Percentiles rank a stretch among this genome's conserved stretches.
Conservation (phyloP, 2,888 invertebrate genomes). For the Nemoura dubitans region DNA sequence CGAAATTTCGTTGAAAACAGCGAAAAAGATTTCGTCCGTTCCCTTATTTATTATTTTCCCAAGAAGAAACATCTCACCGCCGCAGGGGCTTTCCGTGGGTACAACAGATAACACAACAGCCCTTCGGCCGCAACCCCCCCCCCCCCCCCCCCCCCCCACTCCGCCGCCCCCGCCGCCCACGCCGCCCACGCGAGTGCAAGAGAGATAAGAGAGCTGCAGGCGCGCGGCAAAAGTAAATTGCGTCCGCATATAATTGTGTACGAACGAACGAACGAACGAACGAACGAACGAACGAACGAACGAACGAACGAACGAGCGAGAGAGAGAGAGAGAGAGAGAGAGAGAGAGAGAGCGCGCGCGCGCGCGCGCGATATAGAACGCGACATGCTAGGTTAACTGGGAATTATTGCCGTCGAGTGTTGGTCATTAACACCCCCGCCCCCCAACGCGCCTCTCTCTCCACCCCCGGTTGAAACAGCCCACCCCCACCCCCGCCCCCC, state of each 20-base stretch:
- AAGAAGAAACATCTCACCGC: background rate
- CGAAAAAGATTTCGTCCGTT: background rate
- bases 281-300: no score
- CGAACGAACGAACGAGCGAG: no score
- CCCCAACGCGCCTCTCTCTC: background rate
- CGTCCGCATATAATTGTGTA: slow-evolving; percentile 9
- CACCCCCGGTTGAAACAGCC: background rate
- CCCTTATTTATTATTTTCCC: background rate
- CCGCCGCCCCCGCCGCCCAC: background rate
- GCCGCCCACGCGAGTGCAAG: background rate
- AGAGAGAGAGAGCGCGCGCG: no score
- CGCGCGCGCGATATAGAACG: slow-evolving; percentile 9
- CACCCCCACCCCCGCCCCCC: background rate
- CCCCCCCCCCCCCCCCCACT: background rate
- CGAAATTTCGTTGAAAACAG: background rate
- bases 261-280: no score
- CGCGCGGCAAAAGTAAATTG: background rate
- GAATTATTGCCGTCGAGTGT: slow-evolving; percentile 42
- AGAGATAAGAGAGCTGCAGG: background rate
- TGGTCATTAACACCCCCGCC: slow-evolving; percentile 41
- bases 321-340: no score
- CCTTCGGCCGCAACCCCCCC: background rate
- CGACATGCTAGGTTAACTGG: slow-evolving; percentile 30
- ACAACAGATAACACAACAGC: slow-evolving; percentile 2
- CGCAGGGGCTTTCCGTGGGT: slow-evolving; percentile 18